These are phyloP conservation scores for Scomber scombrus DNA, from an alignment of 2,113 vertebrate genomes.

Conservation along the genomic window DNA sequence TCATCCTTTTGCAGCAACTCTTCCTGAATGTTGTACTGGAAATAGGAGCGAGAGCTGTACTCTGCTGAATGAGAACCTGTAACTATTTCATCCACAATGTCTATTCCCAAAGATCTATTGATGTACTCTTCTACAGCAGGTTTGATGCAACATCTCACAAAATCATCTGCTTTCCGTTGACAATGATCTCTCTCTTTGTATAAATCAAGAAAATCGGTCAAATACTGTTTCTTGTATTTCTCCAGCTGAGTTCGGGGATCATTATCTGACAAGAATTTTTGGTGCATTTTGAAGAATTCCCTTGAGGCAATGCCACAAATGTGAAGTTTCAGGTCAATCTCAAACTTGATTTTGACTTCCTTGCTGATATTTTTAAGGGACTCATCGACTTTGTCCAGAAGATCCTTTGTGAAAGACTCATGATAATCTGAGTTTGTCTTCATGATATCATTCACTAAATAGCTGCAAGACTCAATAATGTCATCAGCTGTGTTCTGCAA, in stretches of 20 bases:
- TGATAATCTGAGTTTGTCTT: constrained; percentile 65
- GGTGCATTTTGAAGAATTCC: constrained; percentile 66
- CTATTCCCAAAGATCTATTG: constrained; percentile 46
- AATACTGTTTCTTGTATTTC: constrained; percentile 55
- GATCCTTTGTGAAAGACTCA: constrained; percentile 37
- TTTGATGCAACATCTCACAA: constrained; percentile 61
- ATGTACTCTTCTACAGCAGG: constrained; percentile 63
- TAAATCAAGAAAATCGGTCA: constrained; percentile 61
- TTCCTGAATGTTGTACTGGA: constrained; percentile 67
- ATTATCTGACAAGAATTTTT: constrained; percentile 23
- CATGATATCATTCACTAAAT: constrained; percentile 38
- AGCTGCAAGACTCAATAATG: constrained; percentile 22
- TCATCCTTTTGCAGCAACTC: constrained; percentile 62
- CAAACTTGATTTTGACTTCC: no score
- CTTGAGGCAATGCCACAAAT: constrained; percentile 61
- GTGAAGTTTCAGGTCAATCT: constrained; percentile 61
- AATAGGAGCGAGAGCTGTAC: constrained; percentile 51
- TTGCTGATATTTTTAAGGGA: no score
- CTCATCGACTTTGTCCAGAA: constrained; percentile 60
- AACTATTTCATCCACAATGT: constrained; percentile 69
- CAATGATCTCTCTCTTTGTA: constrained; percentile 55
- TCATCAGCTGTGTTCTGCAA: constrained; percentile 3
- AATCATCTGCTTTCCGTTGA: constrained; percentile 64
- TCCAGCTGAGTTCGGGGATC: constrained; percentile 53
- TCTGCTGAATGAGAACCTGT: constrained; percentile 7